phyloP scores from a whole-genome alignment of 1,140 invertebrate genomes.

The Drosophila lowei region DNA sequence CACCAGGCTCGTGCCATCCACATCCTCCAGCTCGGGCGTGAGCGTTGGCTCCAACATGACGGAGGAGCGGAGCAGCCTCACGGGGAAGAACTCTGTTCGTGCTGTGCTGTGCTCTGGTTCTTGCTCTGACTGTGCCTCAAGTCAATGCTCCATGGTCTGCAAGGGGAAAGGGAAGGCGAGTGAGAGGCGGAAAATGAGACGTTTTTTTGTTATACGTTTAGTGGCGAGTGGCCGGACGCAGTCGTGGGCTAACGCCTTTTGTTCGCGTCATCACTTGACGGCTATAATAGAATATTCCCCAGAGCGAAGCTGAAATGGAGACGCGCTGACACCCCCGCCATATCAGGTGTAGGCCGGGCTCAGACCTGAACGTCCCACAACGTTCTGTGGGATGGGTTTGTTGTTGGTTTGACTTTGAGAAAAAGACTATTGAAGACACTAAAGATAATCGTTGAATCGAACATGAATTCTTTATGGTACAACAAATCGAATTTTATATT shows the following conservation, averaged over 20 bases:
- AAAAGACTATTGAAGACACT: too few species aligned
- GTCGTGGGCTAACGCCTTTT: constrained; percentile 35
- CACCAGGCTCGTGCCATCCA: constrained; percentile 7
- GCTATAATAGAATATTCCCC: not conserved
- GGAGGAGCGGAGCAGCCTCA: not conserved
- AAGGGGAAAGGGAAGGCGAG: constrained; percentile 10
- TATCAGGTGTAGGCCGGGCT: constrained; percentile 23
- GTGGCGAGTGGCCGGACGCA: constrained; percentile 21
- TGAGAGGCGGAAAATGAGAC: constrained; percentile 34
- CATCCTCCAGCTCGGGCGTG: constrained; percentile 47
- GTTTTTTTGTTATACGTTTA: constrained; percentile 33
- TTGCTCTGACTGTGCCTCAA: constrained; percentile 12
- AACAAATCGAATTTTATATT: too few species aligned
- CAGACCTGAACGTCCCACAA: constrained; percentile 8
- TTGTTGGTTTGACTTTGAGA: too few species aligned
- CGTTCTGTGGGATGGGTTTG: not conserved
- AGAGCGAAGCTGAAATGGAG: constrained; percentile 13
- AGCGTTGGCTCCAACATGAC: constrained; percentile 62
- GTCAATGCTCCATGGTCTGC: constrained; percentile 66
- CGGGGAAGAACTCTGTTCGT: not conserved
- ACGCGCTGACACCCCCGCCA: not conserved
- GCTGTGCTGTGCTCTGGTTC: constrained; percentile 1
- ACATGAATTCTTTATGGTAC: too few species aligned
- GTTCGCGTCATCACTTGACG: constrained; percentile 1
- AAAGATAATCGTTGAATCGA: too few species aligned